Percentiles rank a stretch among this genome's conserved stretches.
phyloP scores from a whole-genome alignment of 2,113 vertebrate species.

The Gobio gobio region DNA sequence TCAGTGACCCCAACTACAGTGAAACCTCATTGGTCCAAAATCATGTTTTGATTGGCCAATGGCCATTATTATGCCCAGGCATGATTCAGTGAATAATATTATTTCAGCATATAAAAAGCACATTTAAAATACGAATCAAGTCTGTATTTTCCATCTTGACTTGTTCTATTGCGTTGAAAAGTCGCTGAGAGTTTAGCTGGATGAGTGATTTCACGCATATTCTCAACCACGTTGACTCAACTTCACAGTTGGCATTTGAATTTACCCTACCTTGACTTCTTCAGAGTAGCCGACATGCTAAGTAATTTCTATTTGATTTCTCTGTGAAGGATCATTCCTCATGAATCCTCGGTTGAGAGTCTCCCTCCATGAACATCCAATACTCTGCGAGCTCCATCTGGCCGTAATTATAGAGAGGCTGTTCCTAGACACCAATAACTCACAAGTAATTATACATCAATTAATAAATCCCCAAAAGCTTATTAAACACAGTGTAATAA shows the following conservation, averaged over 20 bases:
- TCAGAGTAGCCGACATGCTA: neutral
- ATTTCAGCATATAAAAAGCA: neutral
- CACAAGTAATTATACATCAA: slow-evolving; percentile 59
- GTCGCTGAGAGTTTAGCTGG: neutral
- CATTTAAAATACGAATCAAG: neutral
- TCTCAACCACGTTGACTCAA: neutral
- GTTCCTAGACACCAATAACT: slow-evolving; percentile 56
- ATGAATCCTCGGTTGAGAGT: slow-evolving; percentile 26
- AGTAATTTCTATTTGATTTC: slow-evolving; percentile 48
- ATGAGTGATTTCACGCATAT: slow-evolving; percentile 15
- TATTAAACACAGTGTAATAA: slow-evolving; percentile 57
- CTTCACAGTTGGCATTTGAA: slow-evolving; percentile 29
- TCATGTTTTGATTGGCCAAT: neutral
- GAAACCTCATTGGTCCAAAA: neutral
- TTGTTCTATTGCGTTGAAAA: neutral
- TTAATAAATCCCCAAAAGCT: slow-evolving; percentile 60
- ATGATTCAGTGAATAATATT: neutral
- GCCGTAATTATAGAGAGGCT: slow-evolving; percentile 55
- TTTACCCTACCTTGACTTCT: neutral
- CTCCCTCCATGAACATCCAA: slow-evolving; percentile 50
- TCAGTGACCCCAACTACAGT: neutral
- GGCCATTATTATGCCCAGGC: neutral
- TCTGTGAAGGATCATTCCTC: slow-evolving; percentile 34
- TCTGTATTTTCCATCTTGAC: neutral
- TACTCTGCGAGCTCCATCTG: slow-evolving; percentile 53